Evolutionary conservation across 2,888 invertebrate genomes (phyloP).

Genomic region (Epinotia nisella): DNA sequence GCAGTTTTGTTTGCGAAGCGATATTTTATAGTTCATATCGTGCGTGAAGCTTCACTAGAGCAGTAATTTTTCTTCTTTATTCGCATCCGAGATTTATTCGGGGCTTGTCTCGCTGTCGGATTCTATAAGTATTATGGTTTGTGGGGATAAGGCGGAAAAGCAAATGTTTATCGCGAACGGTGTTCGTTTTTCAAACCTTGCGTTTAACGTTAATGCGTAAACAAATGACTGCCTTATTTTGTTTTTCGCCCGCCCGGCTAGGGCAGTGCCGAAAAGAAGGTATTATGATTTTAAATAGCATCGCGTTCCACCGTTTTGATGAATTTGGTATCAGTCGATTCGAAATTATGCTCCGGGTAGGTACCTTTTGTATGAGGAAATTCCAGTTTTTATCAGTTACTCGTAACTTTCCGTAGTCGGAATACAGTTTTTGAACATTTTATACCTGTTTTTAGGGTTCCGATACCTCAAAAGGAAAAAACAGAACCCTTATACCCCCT

Average conservation of each 20-base stretch:
- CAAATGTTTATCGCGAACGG: constrained; percentile 9
- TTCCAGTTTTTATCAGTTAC: too few relatives aligned
- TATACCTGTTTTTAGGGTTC: too few relatives aligned
- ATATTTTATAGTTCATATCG: constrained; percentile 50
- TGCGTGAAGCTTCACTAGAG: constrained; percentile 50
- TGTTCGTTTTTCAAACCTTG: constrained; percentile 8
- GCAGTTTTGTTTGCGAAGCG: constrained; percentile 38
- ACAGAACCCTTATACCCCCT: too few relatives aligned
- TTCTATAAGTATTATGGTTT: constrained; percentile 56
- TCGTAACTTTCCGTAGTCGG: too few relatives aligned
- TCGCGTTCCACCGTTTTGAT: too few relatives aligned
- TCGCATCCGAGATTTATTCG: constrained; percentile 58
- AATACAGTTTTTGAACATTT: too few relatives aligned
- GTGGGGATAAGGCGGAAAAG: constrained; percentile 37
- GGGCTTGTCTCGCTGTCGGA: constrained; percentile 52
- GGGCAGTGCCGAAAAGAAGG: too few relatives aligned
- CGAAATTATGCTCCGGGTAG: too few relatives aligned
- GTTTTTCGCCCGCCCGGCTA: not conserved
- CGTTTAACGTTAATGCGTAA: constrained; percentile 1
- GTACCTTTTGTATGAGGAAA: too few relatives aligned
- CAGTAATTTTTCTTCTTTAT: constrained; percentile 51
- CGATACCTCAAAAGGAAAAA: too few relatives aligned
- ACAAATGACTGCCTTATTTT: not conserved
- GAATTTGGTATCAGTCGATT: too few relatives aligned
- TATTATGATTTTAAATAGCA: too few relatives aligned